Evolutionary conservation across 1,140 invertebrate species (phyloP).

Genomic region (Mamestra configurata): DNA sequence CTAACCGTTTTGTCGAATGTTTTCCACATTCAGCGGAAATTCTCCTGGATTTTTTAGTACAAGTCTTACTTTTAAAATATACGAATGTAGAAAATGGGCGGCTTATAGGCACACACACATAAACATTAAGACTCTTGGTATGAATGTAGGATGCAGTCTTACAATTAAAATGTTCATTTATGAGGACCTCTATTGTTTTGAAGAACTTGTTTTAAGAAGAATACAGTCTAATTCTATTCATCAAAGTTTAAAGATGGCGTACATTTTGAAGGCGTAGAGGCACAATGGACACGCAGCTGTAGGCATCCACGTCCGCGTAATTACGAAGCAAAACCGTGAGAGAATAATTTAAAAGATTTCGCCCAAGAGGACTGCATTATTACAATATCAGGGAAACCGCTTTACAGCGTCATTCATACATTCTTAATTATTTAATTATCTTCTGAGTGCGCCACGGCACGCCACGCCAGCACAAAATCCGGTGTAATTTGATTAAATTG

Average conservation of each 20-base stretch:
- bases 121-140: not conserved
- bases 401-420: constrained; percentile 86
- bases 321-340: constrained; percentile 78
- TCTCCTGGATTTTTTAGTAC: constrained; percentile 48
- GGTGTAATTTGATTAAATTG: constrained; percentile 83
- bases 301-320: constrained; percentile 77
- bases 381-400: constrained; percentile 85
- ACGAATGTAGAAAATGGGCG: constrained; percentile 29
- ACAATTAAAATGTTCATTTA: constrained; percentile 19
- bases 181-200: constrained; percentile 3
- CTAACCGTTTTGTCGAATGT: constrained; percentile 70
- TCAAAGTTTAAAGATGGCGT: constrained; percentile 39
- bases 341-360: constrained; percentile 87
- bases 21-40: constrained; percentile 58
- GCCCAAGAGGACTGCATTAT: constrained; percentile 86
- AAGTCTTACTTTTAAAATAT: constrained; percentile 49
- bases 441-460: constrained; percentile 79
- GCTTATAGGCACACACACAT: not conserved
- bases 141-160: not conserved
- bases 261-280: constrained; percentile 25
- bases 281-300: constrained; percentile 70
- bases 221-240: constrained; percentile 25
- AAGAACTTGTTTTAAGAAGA: constrained; percentile 3
- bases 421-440: constrained; percentile 88
- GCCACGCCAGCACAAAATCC: constrained; percentile 80